Percentiles rank a stretch among this genome's conserved stretches.
Evolutionary conservation across 2,888 invertebrate species (phyloP).

Genomic region (Athalia rosae): DNA sequence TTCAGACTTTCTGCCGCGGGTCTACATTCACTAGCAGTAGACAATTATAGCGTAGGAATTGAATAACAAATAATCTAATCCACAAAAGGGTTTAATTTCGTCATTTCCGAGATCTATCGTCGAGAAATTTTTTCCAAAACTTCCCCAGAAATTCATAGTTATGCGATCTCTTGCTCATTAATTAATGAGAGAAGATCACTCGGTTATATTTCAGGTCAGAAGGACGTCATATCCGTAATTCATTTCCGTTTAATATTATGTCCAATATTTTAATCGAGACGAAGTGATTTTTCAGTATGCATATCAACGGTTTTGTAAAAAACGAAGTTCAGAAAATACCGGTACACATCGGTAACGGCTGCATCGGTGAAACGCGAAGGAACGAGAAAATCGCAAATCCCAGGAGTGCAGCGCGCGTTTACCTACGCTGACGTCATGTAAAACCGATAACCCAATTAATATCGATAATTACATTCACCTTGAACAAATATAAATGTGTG

Average conservation of each 20-base stretch:
- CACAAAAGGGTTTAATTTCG: not conserved
- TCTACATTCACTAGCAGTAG: too few relatives aligned
- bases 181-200: too few relatives aligned
- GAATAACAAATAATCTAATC: not conserved
- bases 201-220: not conserved
- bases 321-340: not conserved
- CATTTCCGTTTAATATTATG: not conserved
- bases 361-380: not conserved
- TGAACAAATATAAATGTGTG: too few relatives aligned
- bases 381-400: constrained; percentile 3
- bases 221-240: not conserved
- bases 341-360: too few relatives aligned
- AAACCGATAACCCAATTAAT: constrained; percentile 9
- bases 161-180: too few relatives aligned
- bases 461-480: too few relatives aligned
- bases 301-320: not conserved
- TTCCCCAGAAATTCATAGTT: too few relatives aligned
- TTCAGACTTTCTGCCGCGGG: too few relatives aligned
- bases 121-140: not conserved
- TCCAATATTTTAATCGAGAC: constrained; percentile 26
- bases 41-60: too few relatives aligned
- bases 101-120: not conserved
- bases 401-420: not conserved
- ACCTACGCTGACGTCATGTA: not conserved
- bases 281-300: constrained; percentile 6